These are phyloP conservation scores for Prolemur simus DNA, from an alignment of 2,113 vertebrate species.

Conservation along the genomic window DNA sequence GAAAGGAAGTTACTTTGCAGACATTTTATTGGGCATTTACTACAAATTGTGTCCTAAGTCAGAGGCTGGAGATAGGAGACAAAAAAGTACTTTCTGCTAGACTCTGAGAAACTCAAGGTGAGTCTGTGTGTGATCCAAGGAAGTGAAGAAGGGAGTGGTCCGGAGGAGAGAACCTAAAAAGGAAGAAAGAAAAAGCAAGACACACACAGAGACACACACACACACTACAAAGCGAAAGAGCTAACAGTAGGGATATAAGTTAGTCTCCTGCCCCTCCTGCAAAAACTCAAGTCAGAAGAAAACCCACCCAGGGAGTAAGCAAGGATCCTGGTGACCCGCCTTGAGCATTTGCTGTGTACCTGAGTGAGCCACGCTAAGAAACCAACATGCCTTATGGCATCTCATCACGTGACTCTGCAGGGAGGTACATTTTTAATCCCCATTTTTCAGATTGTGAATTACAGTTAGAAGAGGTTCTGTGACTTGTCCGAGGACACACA, in stretches of 20 bases:
- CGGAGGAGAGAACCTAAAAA: neutral
- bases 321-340: neutral
- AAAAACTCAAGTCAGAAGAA: neutral
- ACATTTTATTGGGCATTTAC: conserved; percentile 29
- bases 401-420: neutral
- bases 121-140: neutral
- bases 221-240: neutral
- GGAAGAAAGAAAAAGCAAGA: neutral
- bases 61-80: neutral
- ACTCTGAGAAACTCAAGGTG: neutral
- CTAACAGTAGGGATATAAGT: neutral
- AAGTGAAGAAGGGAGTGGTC: neutral
- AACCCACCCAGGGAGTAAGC: neutral
- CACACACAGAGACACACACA: too few relatives aligned
- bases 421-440: neutral
- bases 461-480: neutral
- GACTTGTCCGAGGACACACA: neutral
- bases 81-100: neutral
- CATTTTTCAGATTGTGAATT: neutral
- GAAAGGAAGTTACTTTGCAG: conserved; percentile 47
- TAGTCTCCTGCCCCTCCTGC: neutral
- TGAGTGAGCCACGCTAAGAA: neutral
- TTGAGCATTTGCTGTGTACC: neutral
- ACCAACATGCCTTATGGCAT: neutral
- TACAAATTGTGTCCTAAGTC: neutral